Percentiles rank a stretch among this genome's conserved stretches.
phyloP scores from a whole-genome alignment of 2,113 vertebrate genomes.

The Cercopithecus mona region DNA sequence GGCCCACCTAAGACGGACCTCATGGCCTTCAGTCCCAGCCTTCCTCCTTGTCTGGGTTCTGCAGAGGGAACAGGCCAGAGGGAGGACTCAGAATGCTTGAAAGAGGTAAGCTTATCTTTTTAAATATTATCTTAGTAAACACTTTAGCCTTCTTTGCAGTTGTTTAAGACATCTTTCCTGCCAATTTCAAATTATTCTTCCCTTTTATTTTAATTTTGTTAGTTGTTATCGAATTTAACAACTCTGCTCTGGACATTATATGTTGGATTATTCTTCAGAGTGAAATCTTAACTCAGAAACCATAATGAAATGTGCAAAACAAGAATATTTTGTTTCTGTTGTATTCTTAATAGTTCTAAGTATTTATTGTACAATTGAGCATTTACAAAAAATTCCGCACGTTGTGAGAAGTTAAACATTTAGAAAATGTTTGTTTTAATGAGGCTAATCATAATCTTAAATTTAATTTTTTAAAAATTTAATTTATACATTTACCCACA shows the following conservation, averaged over 20 bases:
- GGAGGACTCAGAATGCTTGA: conserved; percentile 12
- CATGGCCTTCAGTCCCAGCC: conserved; percentile 84
- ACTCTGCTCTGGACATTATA: neutral
- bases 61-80: neutral
- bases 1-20: conserved; percentile 73
- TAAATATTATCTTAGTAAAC: neutral
- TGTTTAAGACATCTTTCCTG: neutral
- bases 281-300: neutral
- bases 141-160: neutral
- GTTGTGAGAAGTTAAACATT: neutral
- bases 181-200: neutral
- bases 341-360: neutral
- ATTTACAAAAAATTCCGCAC: neutral
- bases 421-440: neutral
- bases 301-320: neutral
- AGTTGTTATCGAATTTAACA: neutral
- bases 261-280: neutral
- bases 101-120: conserved; percentile 62
- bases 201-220: neutral
- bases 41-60: conserved; percentile 37
- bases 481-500: neutral
- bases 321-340: neutral
- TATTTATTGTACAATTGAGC: neutral
- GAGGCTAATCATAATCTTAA: neutral
- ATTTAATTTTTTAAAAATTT: neutral